Base-by-base conservation (phyloP, 2,888 invertebrate genomes). In the Ectropis crepuscularia region DNA sequence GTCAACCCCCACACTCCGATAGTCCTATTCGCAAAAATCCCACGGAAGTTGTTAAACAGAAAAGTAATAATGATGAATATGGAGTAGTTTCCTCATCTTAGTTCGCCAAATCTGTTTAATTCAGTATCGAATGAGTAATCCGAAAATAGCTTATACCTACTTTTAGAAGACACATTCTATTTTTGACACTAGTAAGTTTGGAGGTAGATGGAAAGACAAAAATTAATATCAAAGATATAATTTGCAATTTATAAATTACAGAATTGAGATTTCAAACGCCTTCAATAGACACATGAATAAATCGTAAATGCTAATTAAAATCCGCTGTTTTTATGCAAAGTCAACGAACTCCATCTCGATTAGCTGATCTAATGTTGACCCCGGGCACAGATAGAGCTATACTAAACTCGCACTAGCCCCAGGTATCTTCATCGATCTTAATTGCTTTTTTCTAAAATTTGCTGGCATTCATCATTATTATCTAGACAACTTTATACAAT, bases 1-100 rank as follows among this genome's bases (percentile, higher is more conserved):
- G 91, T 77, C 89, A 72, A 74, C 80, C 83, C 89, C 89, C 88
- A 90, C 89, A 79, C 85, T 57, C 51, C 70, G 76, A 74, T 80
- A 79, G 80, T 78, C 63, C 69, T 65, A 70, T 81, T 76, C 63
- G 80, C 70, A 71, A 78, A 81, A 79, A 78, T 88, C 87, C 83
- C 86, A 85, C 89, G 87, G 87, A 88, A 86, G 81, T 76, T 54
- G 63, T 65, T 55, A 51, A 28, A 59, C 59, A 55, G 59, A 70
- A 65, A 69, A 42, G 11, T 45, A 65, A 57, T 58, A 61, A 67
- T 70, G 67, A 74, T 68, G 61, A 67, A 68, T 68, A 67, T 70
- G 65, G 69, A 68, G 67, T 68, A 60, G 64, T 65, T 66, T 72
- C 65, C 68, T 67, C 57, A 57, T 49, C 9, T 46, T 46, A 9